A percentile compares a stretch with the other conserved stretches of the same genome.
Conservation (phyloP, 2,113 vertebrate species). For the Macrotus californicus region DNA sequence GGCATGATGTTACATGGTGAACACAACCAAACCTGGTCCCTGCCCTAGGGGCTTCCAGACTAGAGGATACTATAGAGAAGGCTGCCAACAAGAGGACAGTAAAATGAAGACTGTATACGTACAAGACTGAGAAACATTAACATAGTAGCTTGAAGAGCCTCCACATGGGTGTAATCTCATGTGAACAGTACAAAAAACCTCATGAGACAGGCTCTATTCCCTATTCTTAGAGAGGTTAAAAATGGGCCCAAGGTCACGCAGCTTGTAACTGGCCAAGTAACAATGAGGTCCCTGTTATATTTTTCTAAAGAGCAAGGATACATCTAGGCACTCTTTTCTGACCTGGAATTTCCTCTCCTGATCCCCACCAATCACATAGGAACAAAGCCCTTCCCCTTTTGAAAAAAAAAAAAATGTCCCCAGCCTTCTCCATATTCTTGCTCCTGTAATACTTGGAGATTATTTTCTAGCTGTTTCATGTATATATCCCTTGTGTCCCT, state of each 20-base stretch:
- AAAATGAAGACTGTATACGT: background rate
- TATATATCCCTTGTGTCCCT: background rate
- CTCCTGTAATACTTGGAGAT: conserved; percentile 11
- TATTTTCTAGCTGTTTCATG: conserved; percentile 19
- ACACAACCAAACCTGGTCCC: background rate
- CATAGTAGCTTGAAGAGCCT: background rate
- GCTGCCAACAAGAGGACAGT: background rate
- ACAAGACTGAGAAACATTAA: background rate
- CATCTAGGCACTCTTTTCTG: background rate
- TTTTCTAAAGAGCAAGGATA: background rate
- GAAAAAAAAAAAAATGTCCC: background rate
- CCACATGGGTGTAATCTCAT: background rate
- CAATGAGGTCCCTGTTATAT: background rate
- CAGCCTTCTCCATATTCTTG: background rate
- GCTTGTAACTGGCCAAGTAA: background rate
- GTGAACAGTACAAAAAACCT: background rate
- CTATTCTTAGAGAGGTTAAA: background rate
- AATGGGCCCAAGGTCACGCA: conserved; percentile 41
- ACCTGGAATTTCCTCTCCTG: conserved; percentile 30
- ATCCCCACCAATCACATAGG: background rate
- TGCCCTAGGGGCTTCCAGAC: conserved; percentile 24
- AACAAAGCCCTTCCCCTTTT: background rate
- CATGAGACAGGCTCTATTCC: background rate
- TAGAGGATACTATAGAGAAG: background rate
- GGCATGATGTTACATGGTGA: background rate